phyloP scores from a whole-genome alignment of 2,113 vertebrate genomes.

The Gymnocephalus cernua region DNA sequence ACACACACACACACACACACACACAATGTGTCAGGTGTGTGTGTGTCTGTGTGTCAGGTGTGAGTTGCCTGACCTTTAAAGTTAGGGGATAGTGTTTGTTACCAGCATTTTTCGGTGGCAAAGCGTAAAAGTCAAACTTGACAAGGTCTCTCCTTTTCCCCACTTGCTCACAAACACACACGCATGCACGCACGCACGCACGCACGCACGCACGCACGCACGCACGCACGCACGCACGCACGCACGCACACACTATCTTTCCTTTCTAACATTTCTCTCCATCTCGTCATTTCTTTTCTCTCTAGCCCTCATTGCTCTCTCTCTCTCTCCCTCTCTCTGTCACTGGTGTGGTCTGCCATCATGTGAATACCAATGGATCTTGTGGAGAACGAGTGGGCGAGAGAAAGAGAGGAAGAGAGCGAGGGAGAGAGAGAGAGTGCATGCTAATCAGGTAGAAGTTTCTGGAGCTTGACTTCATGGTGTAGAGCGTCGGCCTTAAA shows the following conservation, averaged over 20 bases:
- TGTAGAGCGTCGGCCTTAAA: conserved; percentile 7
- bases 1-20: conserved; percentile 23
- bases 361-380: conserved; percentile 69
- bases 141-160: conserved; percentile 32
- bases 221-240: background rate
- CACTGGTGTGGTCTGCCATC: conserved; percentile 42
- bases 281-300: conserved; percentile 28
- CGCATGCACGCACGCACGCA: background rate
- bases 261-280: background rate
- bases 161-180: background rate
- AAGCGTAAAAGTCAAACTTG: conserved; percentile 58
- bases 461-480: conserved; percentile 35
- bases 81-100: conserved; percentile 21
- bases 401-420: conserved; percentile 1
- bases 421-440: conserved; percentile 33
- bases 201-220: background rate
- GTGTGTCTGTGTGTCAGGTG: conserved; percentile 31
- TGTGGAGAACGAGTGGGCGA: conserved; percentile 32
- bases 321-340: conserved; percentile 24
- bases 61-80: conserved; percentile 62
- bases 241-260: background rate
- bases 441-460: conserved; percentile 58
- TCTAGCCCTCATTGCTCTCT: conserved; percentile 2
- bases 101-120: conserved; percentile 19
- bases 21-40: conserved; percentile 13